Conservation (phyloP, 2,888 invertebrate species). For the Petrophora chlorosata region DNA sequence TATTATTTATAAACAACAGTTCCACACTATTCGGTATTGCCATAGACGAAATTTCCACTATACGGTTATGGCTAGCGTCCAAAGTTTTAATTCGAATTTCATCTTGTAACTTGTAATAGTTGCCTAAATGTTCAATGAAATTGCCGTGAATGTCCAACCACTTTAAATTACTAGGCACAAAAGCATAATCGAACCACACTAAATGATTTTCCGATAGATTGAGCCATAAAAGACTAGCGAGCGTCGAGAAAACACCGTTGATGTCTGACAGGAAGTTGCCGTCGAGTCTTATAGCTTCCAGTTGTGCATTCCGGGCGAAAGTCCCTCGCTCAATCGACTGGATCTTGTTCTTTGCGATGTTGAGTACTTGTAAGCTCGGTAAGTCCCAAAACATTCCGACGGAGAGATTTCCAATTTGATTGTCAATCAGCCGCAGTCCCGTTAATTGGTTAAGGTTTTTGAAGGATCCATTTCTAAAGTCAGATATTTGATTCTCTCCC, state of each 20-base stretch:
- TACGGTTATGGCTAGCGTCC: conserved; percentile 95
- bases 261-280: conserved; percentile 94
- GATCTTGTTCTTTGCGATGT: conserved; percentile 95
- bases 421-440: conserved; percentile 94
- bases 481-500: conserved; percentile 95
- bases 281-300: conserved; percentile 94
- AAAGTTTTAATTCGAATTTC: conserved; percentile 92
- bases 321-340: conserved; percentile 93
- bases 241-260: conserved; percentile 93
- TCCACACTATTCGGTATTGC: conserved; percentile 95
- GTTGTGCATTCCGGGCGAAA: conserved; percentile 90
- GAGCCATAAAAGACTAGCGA: conserved; percentile 93
- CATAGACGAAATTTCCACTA: conserved; percentile 91
- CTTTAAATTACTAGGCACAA: conserved; percentile 94
- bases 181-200: conserved; percentile 96
- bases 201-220: conserved; percentile 96
- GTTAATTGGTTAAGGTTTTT: conserved; percentile 93
- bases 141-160: conserved; percentile 96
- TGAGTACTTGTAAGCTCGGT: conserved; percentile 92
- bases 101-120: conserved; percentile 93
- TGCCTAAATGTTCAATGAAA: conserved; percentile 93
- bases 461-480: conserved; percentile 93
- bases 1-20: conserved; percentile 94
- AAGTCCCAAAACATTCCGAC: conserved; percentile 94
- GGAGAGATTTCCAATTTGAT: conserved; percentile 93